Conservation (phyloP, 2,797 vertebrate genomes). For the Menidia menidia region DNA sequence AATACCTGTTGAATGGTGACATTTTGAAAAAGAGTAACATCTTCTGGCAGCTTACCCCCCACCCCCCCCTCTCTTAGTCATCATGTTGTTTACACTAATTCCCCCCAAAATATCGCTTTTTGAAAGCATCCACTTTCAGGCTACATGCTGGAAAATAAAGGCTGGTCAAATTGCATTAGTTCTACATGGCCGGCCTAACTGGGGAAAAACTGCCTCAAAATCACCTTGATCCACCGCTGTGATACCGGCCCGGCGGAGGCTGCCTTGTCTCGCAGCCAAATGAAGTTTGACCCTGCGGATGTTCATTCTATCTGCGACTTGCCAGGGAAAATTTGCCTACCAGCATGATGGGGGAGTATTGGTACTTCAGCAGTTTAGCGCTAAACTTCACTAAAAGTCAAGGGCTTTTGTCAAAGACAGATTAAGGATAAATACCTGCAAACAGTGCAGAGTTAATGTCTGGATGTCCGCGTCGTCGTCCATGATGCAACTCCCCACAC, state of each 20-base stretch:
- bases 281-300: slow-evolving; percentile 34
- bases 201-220: slow-evolving; percentile 21
- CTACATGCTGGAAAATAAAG: slow-evolving; percentile 1
- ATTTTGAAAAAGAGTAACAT: slow-evolving; percentile 41
- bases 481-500: background rate
- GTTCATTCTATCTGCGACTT: slow-evolving; percentile 21
- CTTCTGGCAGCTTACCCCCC: slow-evolving; percentile 28
- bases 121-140: background rate
- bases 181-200: slow-evolving; percentile 5
- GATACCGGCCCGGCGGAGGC: slow-evolving; percentile 26
- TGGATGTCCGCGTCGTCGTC: background rate
- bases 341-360: background rate
- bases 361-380: slow-evolving; percentile 13
- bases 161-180: slow-evolving; percentile 4
- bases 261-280: slow-evolving; percentile 24
- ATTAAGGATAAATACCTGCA: slow-evolving; percentile 6
- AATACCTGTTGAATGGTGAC: slow-evolving; percentile 46
- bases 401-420: slow-evolving; percentile 14
- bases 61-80: slow-evolving; percentile 13
- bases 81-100: slow-evolving; percentile 35
- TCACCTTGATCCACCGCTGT: slow-evolving; percentile 31
- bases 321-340: slow-evolving; percentile 12
- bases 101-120: slow-evolving; percentile 14
- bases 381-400: slow-evolving; percentile 18
- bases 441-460: background rate